A percentile compares a stretch with the other conserved stretches of the same genome.
Conservation (phyloP, 2,888 invertebrate species). For the Hydroisotoma schaefferi region DNA sequence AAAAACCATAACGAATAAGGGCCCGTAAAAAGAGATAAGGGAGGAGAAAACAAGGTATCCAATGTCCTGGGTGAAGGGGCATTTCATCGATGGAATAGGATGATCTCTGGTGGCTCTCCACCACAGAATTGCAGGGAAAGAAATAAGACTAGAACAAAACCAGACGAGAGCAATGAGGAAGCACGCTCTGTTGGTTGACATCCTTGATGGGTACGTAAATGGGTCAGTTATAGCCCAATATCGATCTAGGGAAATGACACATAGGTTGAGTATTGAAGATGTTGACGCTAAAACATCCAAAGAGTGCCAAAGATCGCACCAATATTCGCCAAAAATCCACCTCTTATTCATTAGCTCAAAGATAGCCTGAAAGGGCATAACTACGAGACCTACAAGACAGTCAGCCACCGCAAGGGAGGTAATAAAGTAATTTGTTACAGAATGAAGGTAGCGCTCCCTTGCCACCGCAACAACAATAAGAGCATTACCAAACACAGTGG, state of each 20-base stretch:
- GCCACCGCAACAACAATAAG: constrained; percentile 91
- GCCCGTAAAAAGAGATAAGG: constrained; percentile 95
- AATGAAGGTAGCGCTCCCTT: constrained; percentile 87
- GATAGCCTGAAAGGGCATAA: constrained; percentile 94
- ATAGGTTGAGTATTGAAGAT: constrained; percentile 93
- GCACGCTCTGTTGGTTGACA: constrained; percentile 83
- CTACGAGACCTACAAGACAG: constrained; percentile 90
- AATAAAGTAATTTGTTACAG: constrained; percentile 96
- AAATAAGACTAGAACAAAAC: constrained; percentile 94
- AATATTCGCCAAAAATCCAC: constrained; percentile 91
- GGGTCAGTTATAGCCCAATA: constrained; percentile 99
- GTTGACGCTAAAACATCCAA: constrained; percentile 95
- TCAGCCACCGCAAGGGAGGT: constrained; percentile 96
- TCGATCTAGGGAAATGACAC: constrained; percentile 92
- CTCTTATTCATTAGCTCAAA: constrained; percentile 83
- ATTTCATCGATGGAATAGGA: constrained; percentile 72
- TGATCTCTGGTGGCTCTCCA: constrained; percentile 83
- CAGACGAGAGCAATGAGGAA: constrained; percentile 89
- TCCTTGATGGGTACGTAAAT: constrained; percentile 91
- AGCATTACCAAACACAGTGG: constrained; percentile 92
- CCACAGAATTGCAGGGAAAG: constrained; percentile 96
- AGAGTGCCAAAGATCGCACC: constrained; percentile 98
- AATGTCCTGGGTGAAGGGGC: constrained; percentile 93
- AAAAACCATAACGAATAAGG: constrained; percentile 95
- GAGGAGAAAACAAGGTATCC: constrained; percentile 97